Conservation (phyloP, 2,888 invertebrate genomes). For the Agonum fuliginosum region DNA sequence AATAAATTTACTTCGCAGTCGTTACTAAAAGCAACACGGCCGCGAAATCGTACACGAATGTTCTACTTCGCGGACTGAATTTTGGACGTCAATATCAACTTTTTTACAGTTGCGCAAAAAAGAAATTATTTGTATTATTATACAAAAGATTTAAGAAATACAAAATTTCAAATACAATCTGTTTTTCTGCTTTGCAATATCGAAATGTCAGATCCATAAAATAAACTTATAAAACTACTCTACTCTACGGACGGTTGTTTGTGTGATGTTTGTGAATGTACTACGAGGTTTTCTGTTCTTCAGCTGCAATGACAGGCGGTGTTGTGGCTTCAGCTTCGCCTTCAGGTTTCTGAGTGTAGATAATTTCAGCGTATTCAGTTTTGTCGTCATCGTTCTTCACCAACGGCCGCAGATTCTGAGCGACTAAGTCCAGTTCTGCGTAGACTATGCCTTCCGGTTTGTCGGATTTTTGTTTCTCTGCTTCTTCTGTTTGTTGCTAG, state of each 20-base stretch:
- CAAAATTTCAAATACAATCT: too few relatives aligned
- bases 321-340: conserved; percentile 66
- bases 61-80: too few relatives aligned
- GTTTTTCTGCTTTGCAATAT: too few relatives aligned
- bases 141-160: too few relatives aligned
- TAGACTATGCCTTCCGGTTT: conserved; percentile 78
- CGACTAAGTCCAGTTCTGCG: conserved; percentile 81
- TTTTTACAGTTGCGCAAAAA: neutral
- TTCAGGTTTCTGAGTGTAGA: conserved; percentile 78
- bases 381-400: conserved; percentile 77
- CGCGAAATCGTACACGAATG: too few relatives aligned
- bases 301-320: conserved; percentile 44
- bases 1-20: too few relatives aligned
- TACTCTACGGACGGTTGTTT: conserved; percentile 16
- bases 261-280: neutral
- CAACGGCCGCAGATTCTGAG: conserved; percentile 71
- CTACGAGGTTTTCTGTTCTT: conserved; percentile 53
- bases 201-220: neutral
- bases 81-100: too few relatives aligned
- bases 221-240: neutral
- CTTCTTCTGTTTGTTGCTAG: conserved; percentile 27
- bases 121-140: conserved; percentile 1
- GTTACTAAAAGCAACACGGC: too few relatives aligned
- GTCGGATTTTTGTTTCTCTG: conserved; percentile 52
- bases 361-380: conserved; percentile 88